Conservation (phyloP, 2,113 vertebrate species). For the Pachycephala philippinensis region DNA sequence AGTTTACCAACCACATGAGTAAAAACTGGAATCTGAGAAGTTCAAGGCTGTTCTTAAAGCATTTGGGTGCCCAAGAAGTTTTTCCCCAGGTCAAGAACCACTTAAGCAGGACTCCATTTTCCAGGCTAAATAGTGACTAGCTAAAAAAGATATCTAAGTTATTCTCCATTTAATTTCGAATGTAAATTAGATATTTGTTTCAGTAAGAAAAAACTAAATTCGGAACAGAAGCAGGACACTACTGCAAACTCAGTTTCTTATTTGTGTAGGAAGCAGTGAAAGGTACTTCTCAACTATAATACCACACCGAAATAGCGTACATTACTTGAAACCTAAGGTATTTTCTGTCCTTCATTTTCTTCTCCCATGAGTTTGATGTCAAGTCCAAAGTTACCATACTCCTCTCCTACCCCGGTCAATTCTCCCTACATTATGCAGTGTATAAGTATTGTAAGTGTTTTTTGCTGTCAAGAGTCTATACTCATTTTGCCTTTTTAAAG, state of each 20-base stretch:
- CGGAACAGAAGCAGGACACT: neutral
- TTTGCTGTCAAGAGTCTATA: neutral
- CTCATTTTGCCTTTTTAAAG: neutral
- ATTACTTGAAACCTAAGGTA: neutral
- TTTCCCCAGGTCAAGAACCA: neutral
- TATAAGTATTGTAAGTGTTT: no score
- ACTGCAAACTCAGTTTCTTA: neutral
- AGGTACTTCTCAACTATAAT: neutral
- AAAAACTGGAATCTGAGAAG: neutral
- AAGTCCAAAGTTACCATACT: neutral
- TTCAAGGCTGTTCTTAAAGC: neutral
- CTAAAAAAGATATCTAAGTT: neutral
- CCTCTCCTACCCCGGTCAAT: neutral
- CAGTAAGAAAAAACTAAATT: neutral
- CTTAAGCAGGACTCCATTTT: neutral
- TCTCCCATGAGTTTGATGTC: neutral
- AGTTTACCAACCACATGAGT: neutral
- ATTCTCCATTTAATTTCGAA: neutral
- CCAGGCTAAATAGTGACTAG: neutral
- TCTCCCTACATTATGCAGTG: neutral
- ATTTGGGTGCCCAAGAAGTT: neutral
- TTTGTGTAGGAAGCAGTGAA: neutral
- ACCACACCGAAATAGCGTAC: neutral
- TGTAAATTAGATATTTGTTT: neutral
- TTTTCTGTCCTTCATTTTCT: neutral